Evolutionary conservation across 2,888 invertebrate species (phyloP).

Genomic region (Lottia scabra): DNA sequence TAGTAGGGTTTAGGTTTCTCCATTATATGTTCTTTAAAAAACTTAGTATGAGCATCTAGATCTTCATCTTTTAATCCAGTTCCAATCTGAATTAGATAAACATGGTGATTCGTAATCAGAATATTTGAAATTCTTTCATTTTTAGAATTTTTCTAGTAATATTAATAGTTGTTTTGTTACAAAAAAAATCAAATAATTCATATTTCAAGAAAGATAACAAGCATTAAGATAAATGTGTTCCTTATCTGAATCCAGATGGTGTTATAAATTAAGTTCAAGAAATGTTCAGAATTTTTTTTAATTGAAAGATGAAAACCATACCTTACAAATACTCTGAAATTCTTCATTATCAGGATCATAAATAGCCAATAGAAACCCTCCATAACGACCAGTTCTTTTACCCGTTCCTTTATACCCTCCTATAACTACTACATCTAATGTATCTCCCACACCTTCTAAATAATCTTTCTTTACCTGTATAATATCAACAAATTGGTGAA

Average conservation of each 20-base stretch:
- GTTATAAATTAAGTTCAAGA: too few species aligned
- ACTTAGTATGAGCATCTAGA: slow-evolving; percentile 81
- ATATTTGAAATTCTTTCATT: too few species aligned
- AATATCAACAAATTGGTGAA: slow-evolving; percentile 7
- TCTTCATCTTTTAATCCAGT: slow-evolving; percentile 95
- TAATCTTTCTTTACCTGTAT: slow-evolving; percentile 92
- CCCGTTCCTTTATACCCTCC: slow-evolving; percentile 95
- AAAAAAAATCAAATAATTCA: too few species aligned
- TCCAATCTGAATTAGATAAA: slow-evolving; percentile 76
- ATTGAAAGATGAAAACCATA: slow-evolving; percentile 62
- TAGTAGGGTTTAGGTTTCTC: slow-evolving; percentile 77
- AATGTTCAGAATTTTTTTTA: too few species aligned
- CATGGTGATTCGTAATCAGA: too few species aligned
- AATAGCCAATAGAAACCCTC: slow-evolving; percentile 95
- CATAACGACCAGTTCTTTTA: slow-evolving; percentile 90
- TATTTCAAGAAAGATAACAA: too few species aligned
- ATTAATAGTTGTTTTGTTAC: too few species aligned
- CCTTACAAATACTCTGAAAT: slow-evolving; percentile 93
- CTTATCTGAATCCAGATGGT: too few species aligned
- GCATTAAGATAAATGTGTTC: too few species aligned
- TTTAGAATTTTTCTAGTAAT: too few species aligned
- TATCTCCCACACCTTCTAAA: slow-evolving; percentile 95
- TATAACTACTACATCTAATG: slow-evolving; percentile 93
- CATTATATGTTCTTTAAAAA: slow-evolving; percentile 82
- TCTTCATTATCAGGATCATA: slow-evolving; percentile 90